Evolutionary conservation across 2,113 vertebrate genomes (phyloP).

Genomic region (Ia io): DNA sequence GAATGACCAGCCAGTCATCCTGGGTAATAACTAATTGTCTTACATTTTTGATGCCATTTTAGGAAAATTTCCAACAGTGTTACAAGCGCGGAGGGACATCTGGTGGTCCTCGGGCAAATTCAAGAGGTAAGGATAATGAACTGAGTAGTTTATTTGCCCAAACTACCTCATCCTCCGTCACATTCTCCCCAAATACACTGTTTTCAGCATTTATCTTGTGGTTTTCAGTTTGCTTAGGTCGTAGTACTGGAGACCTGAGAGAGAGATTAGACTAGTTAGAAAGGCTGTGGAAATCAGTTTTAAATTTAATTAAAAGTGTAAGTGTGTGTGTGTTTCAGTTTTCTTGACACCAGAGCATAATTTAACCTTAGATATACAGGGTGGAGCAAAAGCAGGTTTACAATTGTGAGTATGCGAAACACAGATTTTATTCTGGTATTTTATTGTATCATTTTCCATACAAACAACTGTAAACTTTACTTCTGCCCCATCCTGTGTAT

Average conservation of each 20-base stretch:
- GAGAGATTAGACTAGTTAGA: not conserved
- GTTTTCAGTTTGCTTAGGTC: conserved; percentile 22
- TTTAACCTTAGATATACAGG: not conserved
- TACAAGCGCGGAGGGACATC: conserved; percentile 85
- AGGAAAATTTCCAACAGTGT: conserved; percentile 92
- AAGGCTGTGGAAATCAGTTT: not conserved
- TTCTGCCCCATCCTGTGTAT: not conserved
- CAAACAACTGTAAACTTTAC: not conserved
- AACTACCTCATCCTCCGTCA: not conserved
- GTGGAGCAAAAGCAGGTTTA: not conserved
- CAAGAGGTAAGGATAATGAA: conserved; percentile 85
- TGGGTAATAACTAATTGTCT: not conserved
- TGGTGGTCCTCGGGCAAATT: conserved; percentile 83
- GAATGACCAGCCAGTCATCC: not conserved
- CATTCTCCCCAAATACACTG: not conserved
- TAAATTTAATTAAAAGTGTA: not conserved
- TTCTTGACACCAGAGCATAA: not conserved
- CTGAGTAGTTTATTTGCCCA: not conserved
- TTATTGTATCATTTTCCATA: not conserved
- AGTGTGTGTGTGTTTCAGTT: not conserved
- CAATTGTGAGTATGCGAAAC: not conserved
- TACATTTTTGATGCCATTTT: conserved; percentile 19
- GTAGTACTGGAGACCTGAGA: not conserved
- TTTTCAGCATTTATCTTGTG: not conserved
- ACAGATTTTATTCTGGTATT: not conserved